phyloP scores from a whole-genome alignment of 2,888 invertebrate species.

The Rutpela maculata region DNA sequence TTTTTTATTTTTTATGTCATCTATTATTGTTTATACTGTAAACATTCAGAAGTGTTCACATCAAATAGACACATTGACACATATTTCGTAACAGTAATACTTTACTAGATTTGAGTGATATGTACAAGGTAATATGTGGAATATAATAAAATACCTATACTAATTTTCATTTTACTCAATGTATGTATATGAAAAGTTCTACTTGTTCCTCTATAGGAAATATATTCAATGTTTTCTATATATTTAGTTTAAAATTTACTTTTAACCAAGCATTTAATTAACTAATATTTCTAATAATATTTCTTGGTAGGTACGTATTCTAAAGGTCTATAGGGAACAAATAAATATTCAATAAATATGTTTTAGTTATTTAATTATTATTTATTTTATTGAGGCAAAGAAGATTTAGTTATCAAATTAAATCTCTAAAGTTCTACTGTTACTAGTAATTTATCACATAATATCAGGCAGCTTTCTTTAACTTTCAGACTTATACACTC shows the following conservation, averaged over 20 bases:
- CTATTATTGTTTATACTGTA: conserved; percentile 18
- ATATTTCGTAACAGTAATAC: conserved; percentile 27
- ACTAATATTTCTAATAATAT: not conserved
- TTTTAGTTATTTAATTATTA: not conserved
- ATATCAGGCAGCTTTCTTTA: conserved; percentile 14
- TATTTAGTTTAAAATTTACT: not conserved
- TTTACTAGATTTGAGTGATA: conserved; percentile 12
- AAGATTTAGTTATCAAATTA: not conserved
- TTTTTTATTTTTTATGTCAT: not conserved
- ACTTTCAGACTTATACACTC: not conserved
- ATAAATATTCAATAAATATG: not conserved
- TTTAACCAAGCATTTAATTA: not conserved
- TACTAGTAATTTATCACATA: conserved; percentile 21
- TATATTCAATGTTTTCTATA: not conserved
- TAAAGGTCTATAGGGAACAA: not conserved
- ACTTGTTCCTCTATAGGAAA: not conserved
- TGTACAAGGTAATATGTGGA: not conserved
- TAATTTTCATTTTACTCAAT: not conserved
- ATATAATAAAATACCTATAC: not conserved
- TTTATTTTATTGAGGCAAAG: not conserved
- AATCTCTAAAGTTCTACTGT: conserved; percentile 37
- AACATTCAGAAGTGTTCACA: conserved; percentile 42
- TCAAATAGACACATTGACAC: conserved; percentile 42
- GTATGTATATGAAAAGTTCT: not conserved
- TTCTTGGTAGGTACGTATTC: not conserved